Evolutionary conservation across 2,888 invertebrate genomes (phyloP).

Genomic region (Rhyacophila evoluta): DNA sequence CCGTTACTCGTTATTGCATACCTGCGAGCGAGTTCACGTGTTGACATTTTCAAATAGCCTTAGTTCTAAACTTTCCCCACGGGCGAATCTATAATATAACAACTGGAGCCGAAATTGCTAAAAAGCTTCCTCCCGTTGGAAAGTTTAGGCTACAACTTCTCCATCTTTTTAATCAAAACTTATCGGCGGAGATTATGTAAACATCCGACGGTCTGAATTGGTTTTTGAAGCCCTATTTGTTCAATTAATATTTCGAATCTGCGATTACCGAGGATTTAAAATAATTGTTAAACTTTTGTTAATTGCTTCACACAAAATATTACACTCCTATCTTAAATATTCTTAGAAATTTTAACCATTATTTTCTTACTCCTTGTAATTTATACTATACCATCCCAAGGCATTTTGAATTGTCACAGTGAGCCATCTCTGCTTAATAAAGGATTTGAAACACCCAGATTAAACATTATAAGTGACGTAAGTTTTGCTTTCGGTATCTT

Average conservation of each 20-base stretch:
- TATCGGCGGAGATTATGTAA: neutral
- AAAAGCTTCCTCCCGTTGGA: neutral
- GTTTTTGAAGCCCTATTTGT: neutral
- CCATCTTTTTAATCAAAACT: slow-evolving; percentile 19
- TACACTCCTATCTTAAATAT: too few relatives aligned
- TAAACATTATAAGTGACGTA: too few relatives aligned
- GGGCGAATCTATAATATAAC: neutral
- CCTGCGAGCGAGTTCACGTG: slow-evolving; percentile 30
- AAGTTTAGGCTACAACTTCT: neutral
- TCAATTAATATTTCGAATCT: neutral
- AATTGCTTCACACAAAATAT: too few relatives aligned
- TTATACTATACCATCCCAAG: too few relatives aligned
- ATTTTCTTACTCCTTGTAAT: too few relatives aligned
- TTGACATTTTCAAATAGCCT: slow-evolving; percentile 42
- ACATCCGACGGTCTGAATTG: neutral
- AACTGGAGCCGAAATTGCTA: neutral
- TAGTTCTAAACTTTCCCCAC: slow-evolving; percentile 34
- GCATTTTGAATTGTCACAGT: too few relatives aligned
- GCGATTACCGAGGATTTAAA: neutral
- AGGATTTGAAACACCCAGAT: too few relatives aligned
- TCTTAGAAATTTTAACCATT: too few relatives aligned
- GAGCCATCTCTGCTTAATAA: too few relatives aligned
- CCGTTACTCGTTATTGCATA: slow-evolving; percentile 38
- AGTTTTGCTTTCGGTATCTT: too few relatives aligned
- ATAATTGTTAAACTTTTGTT: neutral